Evolutionary conservation across 2,797 vertebrate genomes (phyloP).

Genomic region (Taeniopygia guttata): DNA sequence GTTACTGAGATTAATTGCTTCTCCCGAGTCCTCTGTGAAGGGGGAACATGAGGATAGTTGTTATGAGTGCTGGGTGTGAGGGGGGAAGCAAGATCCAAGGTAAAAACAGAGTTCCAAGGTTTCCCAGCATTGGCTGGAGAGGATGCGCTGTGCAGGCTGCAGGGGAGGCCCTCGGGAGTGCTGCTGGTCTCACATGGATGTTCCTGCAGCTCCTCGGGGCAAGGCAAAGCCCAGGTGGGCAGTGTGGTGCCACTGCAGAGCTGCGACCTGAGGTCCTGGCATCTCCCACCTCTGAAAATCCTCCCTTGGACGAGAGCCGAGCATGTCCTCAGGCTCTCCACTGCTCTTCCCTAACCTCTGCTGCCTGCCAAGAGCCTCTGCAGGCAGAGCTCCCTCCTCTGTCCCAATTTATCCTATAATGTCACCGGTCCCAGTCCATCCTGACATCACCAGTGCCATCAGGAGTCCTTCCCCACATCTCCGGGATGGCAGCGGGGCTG

Average conservation of each 20-base stretch:
- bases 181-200: rapidly evolving
- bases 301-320: not conserved
- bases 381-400: not conserved
- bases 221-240: not conserved
- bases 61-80: not conserved
- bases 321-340: not conserved
- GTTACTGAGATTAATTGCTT: constrained; percentile 42
- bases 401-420: not conserved
- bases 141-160: not conserved
- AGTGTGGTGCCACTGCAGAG: not conserved
- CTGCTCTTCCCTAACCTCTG: not conserved
- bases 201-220: not conserved
- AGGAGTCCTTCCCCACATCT: rapidly evolving
- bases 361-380: not conserved
- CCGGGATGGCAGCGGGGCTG: not conserved
- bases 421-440: not conserved
- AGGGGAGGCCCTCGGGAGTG: not conserved
- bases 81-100: not conserved
- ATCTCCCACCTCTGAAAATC: rapidly evolving
- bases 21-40: constrained; percentile 47
- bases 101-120: not conserved
- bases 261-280: rapidly evolving
- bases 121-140: rapidly evolving
- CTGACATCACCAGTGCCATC: not conserved
- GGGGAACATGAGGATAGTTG: not conserved